phyloP scores from a whole-genome alignment of 1,140 invertebrate genomes.

The Tetragnatha versicolor region DNA sequence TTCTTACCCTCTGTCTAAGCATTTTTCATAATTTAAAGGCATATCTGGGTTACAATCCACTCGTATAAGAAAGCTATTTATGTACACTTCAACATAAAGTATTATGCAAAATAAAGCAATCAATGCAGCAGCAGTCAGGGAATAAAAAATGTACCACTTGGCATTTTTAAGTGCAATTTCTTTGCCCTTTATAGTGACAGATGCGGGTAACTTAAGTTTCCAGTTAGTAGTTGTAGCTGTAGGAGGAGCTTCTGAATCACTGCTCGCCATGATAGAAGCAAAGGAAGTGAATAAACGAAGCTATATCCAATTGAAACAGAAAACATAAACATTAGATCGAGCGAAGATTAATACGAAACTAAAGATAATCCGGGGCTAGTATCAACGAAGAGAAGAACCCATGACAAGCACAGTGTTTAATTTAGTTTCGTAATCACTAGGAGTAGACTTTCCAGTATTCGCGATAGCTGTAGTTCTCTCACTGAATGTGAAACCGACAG shows the following conservation, averaged over 20 bases:
- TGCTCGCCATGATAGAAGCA: constrained; percentile 16
- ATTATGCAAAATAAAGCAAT: constrained; percentile 35
- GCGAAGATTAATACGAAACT: too few species aligned
- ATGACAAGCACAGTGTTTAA: too few species aligned
- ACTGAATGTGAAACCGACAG: not conserved
- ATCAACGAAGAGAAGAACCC: too few species aligned
- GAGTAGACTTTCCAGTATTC: too few species aligned
- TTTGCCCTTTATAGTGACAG: constrained; percentile 24
- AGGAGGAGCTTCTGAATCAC: not conserved
- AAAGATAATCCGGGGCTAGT: too few species aligned
- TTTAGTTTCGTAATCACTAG: too few species aligned
- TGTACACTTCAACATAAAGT: constrained; percentile 46
- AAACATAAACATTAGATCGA: too few species aligned
- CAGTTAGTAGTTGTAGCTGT: not conserved
- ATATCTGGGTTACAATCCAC: constrained; percentile 45
- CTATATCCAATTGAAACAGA: too few species aligned
- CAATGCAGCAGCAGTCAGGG: not conserved
- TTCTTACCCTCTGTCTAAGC: constrained; percentile 40
- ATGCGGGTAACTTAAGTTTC: constrained; percentile 15
- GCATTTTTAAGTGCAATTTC: constrained; percentile 28
- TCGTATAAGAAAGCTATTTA: constrained; percentile 35
- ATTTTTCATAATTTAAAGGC: constrained; percentile 48
- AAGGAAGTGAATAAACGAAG: too few species aligned
- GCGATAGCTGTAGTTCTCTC: too few species aligned
- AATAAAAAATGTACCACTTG: constrained; percentile 40